Conservation (phyloP, 2,888 invertebrate genomes). For the Disparrhopalites patrizii region DNA sequence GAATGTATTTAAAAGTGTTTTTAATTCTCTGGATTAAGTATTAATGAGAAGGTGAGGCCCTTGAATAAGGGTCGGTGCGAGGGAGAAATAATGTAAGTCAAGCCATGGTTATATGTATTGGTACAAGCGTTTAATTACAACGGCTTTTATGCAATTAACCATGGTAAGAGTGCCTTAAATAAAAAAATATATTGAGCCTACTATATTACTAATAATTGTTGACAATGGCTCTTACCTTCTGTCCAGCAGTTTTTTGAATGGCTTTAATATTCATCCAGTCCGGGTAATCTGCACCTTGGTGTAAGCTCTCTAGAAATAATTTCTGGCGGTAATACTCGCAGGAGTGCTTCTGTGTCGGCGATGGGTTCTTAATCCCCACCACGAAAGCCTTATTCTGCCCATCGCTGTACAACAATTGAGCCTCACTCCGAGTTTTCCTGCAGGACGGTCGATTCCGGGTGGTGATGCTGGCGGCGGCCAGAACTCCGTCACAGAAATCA, state of each 20-base stretch:
- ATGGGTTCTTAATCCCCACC: slow-evolving; percentile 1
- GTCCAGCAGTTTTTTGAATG: slow-evolving; percentile 41
- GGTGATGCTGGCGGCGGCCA: background rate
- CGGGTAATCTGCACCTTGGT: background rate
- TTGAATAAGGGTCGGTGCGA: too few relatives aligned
- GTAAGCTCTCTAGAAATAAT: slow-evolving; percentile 31
- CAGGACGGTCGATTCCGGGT: slow-evolving; percentile 15
- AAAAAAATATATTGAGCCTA: too few relatives aligned
- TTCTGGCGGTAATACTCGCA: slow-evolving; percentile 42
- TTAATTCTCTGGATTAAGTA: background rate
- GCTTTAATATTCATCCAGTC: slow-evolving; percentile 36
- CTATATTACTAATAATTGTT: too few relatives aligned
- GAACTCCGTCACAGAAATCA: background rate
- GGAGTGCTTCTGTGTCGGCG: slow-evolving; percentile 11
- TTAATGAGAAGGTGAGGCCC: too few relatives aligned
- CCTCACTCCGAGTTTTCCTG: slow-evolving; percentile 17
- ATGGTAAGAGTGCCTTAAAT: too few relatives aligned
- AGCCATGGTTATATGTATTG: too few relatives aligned
- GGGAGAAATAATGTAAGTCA: too few relatives aligned
- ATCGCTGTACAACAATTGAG: background rate
- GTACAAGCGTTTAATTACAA: too few relatives aligned
- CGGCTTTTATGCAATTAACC: too few relatives aligned
- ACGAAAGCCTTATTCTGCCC: background rate
- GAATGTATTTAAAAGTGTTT: background rate
- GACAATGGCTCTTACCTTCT: slow-evolving; percentile 46